Base-by-base conservation (phyloP, 2,113 vertebrate genomes). In the Xyliphius kryptos region DNA sequence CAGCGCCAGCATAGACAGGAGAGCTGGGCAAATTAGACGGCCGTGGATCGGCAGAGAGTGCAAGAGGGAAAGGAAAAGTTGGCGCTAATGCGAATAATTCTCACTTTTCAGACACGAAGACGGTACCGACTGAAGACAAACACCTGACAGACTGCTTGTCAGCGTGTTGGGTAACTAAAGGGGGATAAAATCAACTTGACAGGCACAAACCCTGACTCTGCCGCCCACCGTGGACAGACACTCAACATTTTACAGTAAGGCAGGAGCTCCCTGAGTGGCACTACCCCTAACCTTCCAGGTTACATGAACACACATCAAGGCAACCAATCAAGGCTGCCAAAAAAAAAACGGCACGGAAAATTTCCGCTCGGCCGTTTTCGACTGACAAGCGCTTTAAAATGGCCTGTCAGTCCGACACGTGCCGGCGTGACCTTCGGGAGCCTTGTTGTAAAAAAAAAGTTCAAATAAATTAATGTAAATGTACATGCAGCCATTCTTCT, bases 381-480 rank as follows among this genome's bases (percentile, higher is more conserved):
- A 81, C 76, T 80, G 86, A 83, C 83, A 79, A 74, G 72, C 72
- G 78, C 74, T 78, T 81, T 76, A 80, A 76, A 80, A 77, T 79
- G 72, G 67, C 76, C 85, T 74, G 78, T 82, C 85, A 86, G 71
- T 83, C 74, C 57, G 67, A 80, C 77, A 82, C 69, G 77, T 79
- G 44, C 40, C 56, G 37, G 49, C 38, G 40, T 79, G 80, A 84
- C 81, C 78, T 77, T 71, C 37, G 37, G 67, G 66, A 7, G 69
- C 71, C 73, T 78, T 67, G 32, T 69, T 66, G 69, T 49, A 40
- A 61, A 74, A 63, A 69, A 61, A 71, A 53, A 12, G 32, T 32
- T 9, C 36, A 47, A 36, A 59, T 74, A 76, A 83, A 80, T 77
- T 63, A 79, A 85, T 83, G 78, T 74, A 78, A 80, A 84, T 79